These are phyloP conservation scores for Lepus americanus DNA, from an alignment of 2,113 vertebrate genomes.

Conservation along the genomic window DNA sequence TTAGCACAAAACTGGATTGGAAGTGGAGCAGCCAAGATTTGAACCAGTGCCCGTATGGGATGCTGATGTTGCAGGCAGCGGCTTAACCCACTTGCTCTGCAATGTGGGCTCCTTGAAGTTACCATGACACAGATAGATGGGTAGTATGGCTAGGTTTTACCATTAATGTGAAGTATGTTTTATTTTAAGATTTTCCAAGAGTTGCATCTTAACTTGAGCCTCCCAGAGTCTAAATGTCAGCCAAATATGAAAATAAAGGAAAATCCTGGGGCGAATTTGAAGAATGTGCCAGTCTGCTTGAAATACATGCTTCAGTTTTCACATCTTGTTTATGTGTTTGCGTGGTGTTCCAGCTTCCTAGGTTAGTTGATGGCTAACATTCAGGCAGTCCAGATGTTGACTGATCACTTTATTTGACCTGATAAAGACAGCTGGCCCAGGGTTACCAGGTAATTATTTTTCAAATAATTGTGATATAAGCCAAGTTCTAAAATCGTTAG, in stretches of 20 bases:
- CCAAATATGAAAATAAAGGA: conserved; percentile 1
- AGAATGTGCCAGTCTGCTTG: neutral
- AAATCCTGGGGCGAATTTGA: conserved; percentile 1
- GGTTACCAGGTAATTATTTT: conserved; percentile 2
- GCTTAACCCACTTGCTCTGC: too few relatives aligned
- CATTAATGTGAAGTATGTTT: neutral
- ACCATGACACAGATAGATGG: neutral
- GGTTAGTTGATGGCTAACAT: neutral
- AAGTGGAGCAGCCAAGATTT: too few relatives aligned
- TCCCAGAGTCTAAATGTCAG: conserved; percentile 21
- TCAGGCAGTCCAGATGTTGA: conserved; percentile 20
- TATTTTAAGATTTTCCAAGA: neutral
- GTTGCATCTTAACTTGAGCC: neutral
- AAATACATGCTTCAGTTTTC: neutral
- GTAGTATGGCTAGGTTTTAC: neutral
- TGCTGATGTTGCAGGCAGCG: too few relatives aligned
- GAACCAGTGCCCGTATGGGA: too few relatives aligned
- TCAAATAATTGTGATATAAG: neutral
- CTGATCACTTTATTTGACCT: neutral
- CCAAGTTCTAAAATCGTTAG: conserved; percentile 44
- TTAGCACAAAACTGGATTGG: too few relatives aligned
- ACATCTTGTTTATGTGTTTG: neutral
- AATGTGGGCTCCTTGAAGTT: neutral
- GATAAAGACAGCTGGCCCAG: neutral
- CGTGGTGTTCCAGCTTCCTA: neutral